A percentile compares a stretch with the other conserved stretches of the same genome.
Evolutionary conservation across 2,113 vertebrate species (phyloP).

Genomic region (Gavia stellata): DNA sequence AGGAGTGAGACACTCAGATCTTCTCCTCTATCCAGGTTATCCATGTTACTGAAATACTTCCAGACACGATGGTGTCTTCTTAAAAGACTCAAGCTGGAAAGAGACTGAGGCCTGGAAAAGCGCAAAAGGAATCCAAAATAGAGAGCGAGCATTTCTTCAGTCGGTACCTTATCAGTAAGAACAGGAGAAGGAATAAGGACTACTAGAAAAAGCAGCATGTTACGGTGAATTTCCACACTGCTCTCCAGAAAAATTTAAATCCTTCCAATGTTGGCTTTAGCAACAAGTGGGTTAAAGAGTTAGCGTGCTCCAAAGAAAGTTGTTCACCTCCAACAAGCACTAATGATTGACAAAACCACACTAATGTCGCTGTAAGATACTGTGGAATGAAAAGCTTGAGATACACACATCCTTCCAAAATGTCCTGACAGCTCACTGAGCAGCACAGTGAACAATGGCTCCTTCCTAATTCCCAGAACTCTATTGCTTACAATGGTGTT

Average conservation of each 20-base stretch:
- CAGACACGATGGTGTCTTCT: background rate
- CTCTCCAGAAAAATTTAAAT: background rate
- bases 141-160: background rate
- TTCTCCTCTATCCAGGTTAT: background rate
- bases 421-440: constrained; percentile 2
- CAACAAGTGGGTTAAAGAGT: background rate
- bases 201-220: background rate
- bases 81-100: background rate
- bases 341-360: background rate
- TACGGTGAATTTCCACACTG: background rate
- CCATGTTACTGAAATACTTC: background rate
- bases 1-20: background rate
- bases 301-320: background rate
- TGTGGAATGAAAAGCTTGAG: background rate
- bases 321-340: background rate
- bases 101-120: background rate
- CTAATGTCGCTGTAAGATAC: background rate
- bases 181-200: background rate
- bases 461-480: constrained; percentile 24
- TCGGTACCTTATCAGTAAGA: background rate
- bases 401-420: background rate
- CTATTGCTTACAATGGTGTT: background rate
- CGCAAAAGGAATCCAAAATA: background rate
- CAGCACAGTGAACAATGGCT: constrained; percentile 4
- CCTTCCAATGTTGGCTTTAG: background rate